These are phyloP conservation scores for Antigone vipio DNA, from an alignment of 2,113 vertebrate genomes.

Conservation along the genomic window DNA sequence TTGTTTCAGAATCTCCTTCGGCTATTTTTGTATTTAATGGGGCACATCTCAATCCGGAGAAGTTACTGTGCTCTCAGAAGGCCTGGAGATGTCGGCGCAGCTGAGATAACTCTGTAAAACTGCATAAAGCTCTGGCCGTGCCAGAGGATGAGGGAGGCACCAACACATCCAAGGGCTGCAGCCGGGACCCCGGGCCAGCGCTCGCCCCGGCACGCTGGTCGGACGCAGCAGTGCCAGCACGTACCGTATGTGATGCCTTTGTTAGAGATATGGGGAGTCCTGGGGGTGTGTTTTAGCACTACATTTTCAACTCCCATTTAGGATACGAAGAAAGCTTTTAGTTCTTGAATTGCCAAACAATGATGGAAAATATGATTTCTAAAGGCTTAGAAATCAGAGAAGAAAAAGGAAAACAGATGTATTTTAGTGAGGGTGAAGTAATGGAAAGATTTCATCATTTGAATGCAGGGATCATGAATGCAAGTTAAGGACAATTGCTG, in stretches of 20 bases:
- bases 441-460: background rate
- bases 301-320: background rate
- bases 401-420: background rate
- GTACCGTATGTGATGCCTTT: rapidly evolving
- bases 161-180: background rate
- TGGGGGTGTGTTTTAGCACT: background rate
- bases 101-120: background rate
- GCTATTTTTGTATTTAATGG: background rate
- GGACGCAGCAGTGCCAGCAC: too few relatives aligned
- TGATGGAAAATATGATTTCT: background rate
- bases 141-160: background rate
- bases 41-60: background rate
- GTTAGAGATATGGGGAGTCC: too few relatives aligned
- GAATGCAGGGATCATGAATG: background rate
- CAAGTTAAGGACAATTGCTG: background rate
- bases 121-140: background rate
- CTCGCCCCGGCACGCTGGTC: rapidly evolving
- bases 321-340: background rate
- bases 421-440: background rate
- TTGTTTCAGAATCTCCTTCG: background rate
- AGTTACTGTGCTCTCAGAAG: background rate
- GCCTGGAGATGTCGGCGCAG: background rate
- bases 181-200: too few relatives aligned
- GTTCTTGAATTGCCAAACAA: background rate
- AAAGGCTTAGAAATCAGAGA: background rate